Evolutionary conservation across 2,113 vertebrate species (phyloP).

Genomic region (Cairina moschata): DNA sequence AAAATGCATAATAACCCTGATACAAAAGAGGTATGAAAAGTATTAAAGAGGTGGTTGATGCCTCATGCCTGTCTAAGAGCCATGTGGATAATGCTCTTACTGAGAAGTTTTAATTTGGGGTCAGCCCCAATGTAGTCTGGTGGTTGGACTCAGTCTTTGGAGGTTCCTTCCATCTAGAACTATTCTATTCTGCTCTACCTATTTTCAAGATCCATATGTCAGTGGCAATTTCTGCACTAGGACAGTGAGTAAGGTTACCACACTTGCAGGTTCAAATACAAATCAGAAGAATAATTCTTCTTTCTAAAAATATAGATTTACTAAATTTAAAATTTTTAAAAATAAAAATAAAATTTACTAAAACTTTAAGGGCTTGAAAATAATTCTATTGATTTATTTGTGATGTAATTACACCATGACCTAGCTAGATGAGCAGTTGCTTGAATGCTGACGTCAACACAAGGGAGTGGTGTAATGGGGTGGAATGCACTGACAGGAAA

Average conservation of each 20-base stretch:
- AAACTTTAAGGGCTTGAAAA: background rate
- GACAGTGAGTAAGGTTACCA: background rate
- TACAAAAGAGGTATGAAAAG: background rate
- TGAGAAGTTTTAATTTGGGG: background rate
- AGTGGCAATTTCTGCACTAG: background rate
- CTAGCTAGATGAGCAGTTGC: accelerated
- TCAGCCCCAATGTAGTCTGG: background rate
- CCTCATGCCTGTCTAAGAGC: background rate
- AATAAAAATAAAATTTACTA: too few species aligned
- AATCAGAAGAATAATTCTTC: background rate
- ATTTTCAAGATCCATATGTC: background rate
- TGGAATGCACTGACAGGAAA: background rate
- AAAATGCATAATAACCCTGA: background rate
- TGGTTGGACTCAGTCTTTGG: background rate
- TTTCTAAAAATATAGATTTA: background rate
- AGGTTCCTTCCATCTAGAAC: background rate
- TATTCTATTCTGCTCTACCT: background rate
- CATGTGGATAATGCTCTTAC: background rate
- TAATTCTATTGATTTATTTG: accelerated
- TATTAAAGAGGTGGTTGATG: background rate
- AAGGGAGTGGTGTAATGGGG: background rate
- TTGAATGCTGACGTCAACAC: too few species aligned
- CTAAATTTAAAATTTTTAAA: too few species aligned
- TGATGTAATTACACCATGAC: background rate
- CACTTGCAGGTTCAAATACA: background rate